phyloP scores from a whole-genome alignment of 2,888 invertebrate species.

The Hecatera dysodea region DNA sequence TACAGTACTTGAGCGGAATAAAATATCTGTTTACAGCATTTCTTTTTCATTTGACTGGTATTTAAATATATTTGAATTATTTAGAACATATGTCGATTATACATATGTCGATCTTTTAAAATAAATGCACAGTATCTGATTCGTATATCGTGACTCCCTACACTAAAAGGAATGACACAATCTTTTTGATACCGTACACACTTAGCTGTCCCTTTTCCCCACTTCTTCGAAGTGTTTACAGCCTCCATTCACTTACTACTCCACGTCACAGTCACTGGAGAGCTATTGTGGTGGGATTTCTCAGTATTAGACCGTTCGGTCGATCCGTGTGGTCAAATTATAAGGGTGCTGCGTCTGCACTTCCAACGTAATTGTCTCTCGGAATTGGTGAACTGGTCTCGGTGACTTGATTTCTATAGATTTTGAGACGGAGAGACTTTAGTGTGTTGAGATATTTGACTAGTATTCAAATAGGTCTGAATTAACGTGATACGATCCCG shows the following conservation, averaged over 20 bases:
- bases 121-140: no score
- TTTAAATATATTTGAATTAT: no score
- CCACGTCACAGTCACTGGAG: slow-evolving; percentile 13
- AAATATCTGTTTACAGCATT: no score
- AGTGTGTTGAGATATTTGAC: neutral
- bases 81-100: no score
- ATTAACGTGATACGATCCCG: neutral
- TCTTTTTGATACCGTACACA: no score
- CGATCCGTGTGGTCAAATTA: slow-evolving; percentile 56
- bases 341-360: slow-evolving; percentile 44
- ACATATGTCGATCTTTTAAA: no score
- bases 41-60: no score
- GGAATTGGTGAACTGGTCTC: slow-evolving; percentile 9
- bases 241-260: slow-evolving; percentile 23
- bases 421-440: neutral
- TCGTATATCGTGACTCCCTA: no score
- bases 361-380: slow-evolving; percentile 48
- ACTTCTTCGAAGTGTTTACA: no score
- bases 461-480: neutral
- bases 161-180: no score
- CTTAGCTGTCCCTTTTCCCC: no score
- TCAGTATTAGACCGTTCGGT: slow-evolving; percentile 40
- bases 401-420: slow-evolving; percentile 11
- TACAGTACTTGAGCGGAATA: no score
- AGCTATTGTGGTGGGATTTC: slow-evolving; percentile 49